These are phyloP conservation scores for Calosoma granatense DNA, from an alignment of 1,140 invertebrate species.

Conservation along the genomic window DNA sequence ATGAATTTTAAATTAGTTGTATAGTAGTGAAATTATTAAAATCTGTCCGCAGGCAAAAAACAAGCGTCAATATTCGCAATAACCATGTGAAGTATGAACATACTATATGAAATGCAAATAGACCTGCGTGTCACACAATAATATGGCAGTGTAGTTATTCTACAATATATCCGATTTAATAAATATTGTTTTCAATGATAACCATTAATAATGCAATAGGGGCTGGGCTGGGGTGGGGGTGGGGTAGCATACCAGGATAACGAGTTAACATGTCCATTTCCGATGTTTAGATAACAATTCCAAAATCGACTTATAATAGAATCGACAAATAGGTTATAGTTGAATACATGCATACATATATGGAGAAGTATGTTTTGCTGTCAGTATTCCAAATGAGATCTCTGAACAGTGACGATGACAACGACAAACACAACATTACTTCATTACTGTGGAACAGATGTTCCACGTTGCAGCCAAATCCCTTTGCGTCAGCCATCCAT, in stretches of 20 bases:
- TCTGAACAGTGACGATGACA: neutral
- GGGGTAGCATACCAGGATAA: neutral
- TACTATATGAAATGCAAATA: no score
- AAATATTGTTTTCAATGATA: neutral
- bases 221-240: no score
- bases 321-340: neutral
- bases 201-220: neutral
- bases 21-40: no score
- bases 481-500: neutral
- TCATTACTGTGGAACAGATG: neutral
- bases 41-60: no score
- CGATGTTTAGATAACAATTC: neutral
- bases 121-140: no score
- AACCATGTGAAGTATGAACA: no score
- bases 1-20: no score
- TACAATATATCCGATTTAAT: no score
- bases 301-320: neutral
- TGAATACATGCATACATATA: neutral
- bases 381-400: neutral
- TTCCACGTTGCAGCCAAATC: neutral
- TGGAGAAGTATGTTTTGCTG: neutral
- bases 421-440: neutral
- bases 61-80: no score
- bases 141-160: no score
- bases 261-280: neutral